phyloP scores from a whole-genome alignment of 1,140 invertebrate species.

The Drosophila kurseongensis region DNA sequence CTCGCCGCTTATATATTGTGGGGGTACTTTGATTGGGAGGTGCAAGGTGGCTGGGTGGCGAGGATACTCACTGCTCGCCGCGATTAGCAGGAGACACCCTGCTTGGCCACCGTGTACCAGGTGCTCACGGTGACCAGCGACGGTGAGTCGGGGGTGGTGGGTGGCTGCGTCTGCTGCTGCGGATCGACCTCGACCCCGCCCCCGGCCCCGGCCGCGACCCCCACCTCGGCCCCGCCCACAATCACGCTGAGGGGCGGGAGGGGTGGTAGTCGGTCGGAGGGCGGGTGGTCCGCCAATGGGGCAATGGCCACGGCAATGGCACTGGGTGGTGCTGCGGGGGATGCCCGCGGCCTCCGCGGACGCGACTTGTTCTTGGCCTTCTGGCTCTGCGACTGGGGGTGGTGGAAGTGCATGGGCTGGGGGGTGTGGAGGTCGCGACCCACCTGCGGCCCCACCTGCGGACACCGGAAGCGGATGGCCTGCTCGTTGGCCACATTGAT shows the following conservation, averaged over 20 bases:
- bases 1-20: background rate
- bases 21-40: background rate
- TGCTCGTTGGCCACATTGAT: constrained; percentile 74
- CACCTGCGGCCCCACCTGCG: constrained; percentile 79
- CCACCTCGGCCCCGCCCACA: constrained; percentile 17
- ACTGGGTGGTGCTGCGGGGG: background rate
- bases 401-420: constrained; percentile 77
- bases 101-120: constrained; percentile 84
- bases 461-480: constrained; percentile 79
- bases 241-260: constrained; percentile 25
- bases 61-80: constrained; percentile 39
- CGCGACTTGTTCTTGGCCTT: constrained; percentile 4
- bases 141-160: constrained; percentile 74
- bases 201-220: constrained; percentile 4
- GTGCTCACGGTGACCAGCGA: constrained; percentile 83
- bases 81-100: constrained; percentile 83
- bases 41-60: background rate
- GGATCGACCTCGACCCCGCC: constrained; percentile 8
- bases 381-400: constrained; percentile 65
- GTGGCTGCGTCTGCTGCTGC: constrained; percentile 19
- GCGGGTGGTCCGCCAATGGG: background rate
- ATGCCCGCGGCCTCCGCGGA: constrained; percentile 4
- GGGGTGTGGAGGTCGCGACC: constrained; percentile 70
- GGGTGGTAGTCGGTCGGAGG: constrained; percentile 10
- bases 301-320: no score